Conservation (phyloP, 2,888 invertebrate genomes). For the Lasioglossum marginatum region DNA sequence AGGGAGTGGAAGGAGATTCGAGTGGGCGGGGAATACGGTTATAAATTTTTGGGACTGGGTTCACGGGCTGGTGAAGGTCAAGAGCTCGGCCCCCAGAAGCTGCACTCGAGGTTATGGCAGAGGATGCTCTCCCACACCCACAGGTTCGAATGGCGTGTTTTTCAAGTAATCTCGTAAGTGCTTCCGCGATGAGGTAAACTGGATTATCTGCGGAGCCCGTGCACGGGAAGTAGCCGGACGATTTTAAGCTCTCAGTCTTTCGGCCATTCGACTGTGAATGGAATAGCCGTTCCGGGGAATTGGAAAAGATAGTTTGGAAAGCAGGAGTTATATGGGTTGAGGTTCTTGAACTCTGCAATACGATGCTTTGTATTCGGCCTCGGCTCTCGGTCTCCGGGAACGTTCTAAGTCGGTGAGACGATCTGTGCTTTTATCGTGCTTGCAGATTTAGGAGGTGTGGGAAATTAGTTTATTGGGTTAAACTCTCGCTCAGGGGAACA, state of each 20-base stretch:
- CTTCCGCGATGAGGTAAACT: neutral
- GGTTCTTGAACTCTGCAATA: constrained; percentile 3
- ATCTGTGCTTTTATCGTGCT: neutral
- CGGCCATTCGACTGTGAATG: neutral
- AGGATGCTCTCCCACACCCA: neutral
- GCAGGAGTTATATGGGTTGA: neutral
- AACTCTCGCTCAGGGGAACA: too few relatives aligned
- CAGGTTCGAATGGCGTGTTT: neutral
- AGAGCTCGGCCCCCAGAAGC: constrained; percentile 51
- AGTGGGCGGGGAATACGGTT: constrained; percentile 33
- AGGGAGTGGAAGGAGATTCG: neutral
- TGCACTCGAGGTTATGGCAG: constrained; percentile 6
- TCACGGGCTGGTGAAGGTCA: constrained; percentile 69
- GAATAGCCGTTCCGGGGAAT: constrained; percentile 4
- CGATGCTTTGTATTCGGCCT: neutral
- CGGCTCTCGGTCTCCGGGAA: neutral
- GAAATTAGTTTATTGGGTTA: neutral
- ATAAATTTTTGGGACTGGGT: constrained; percentile 64
- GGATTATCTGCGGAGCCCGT: constrained; percentile 5
- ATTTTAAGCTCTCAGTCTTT: neutral
- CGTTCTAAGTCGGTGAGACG: neutral
- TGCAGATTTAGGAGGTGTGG: neutral
- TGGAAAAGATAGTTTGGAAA: neutral
- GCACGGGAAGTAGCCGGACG: neutral
- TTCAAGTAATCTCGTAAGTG: constrained; percentile 42